phyloP scores from a whole-genome alignment of 1,140 invertebrate species.

The Sycophila sp. region DNA sequence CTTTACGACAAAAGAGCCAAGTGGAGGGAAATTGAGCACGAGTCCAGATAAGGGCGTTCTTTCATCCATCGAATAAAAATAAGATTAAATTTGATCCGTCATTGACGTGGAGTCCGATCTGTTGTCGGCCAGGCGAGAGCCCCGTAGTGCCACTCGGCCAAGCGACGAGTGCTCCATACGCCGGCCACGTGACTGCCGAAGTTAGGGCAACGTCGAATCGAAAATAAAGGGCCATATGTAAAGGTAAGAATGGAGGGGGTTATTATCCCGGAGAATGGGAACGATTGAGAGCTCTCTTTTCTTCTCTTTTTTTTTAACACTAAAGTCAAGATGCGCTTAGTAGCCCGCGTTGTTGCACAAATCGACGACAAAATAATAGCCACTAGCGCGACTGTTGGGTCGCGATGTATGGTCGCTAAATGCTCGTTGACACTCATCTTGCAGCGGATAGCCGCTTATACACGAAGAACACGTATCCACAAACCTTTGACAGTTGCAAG shows the following conservation, averaged over 20 bases:
- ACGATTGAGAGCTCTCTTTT: slow-evolving; percentile 9
- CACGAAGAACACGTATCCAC: no score
- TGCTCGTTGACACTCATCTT: no score
- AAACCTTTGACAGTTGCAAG: no score
- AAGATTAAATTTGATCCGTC: slow-evolving; percentile 40
- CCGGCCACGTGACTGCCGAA: background rate
- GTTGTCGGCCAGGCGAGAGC: background rate
- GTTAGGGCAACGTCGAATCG: background rate
- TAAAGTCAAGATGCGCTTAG: slow-evolving; percentile 20
- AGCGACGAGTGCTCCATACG: background rate
- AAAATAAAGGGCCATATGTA: slow-evolving; percentile 33
- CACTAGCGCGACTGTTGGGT: no score
- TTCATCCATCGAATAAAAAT: slow-evolving; percentile 35
- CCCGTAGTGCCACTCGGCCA: background rate
- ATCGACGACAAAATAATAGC: no score
- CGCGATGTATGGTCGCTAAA: no score
- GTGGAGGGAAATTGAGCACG: background rate
- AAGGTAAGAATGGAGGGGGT: slow-evolving; percentile 27
- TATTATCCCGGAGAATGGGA: slow-evolving; percentile 27
- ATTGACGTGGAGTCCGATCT: slow-evolving; percentile 17
- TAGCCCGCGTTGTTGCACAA: background rate
- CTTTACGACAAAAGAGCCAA: background rate
- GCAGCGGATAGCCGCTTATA: no score
- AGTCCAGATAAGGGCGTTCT: slow-evolving; percentile 24
- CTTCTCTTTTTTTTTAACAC: no score